Evolutionary conservation across 2,113 vertebrate species (phyloP).

Genomic region (Pantherophis guttatus): DNA sequence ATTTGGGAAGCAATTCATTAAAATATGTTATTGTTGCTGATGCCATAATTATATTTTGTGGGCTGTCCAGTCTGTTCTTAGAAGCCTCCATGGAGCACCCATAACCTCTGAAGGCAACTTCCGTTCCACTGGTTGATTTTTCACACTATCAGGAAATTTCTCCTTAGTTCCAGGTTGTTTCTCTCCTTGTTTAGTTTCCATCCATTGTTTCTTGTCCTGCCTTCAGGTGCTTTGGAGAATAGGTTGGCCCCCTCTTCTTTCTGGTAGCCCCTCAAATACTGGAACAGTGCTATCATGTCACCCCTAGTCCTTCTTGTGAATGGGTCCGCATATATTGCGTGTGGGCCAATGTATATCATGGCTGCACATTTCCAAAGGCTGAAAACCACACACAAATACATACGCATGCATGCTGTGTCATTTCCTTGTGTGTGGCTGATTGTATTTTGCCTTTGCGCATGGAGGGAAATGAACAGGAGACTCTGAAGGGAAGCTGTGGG

Average conservation of each 20-base stretch:
- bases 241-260: no score
- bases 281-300: rapidly evolving
- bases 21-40: neutral
- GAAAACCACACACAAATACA: neutral
- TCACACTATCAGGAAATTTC: no score
- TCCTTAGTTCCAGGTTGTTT: no score
- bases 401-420: neutral
- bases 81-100: neutral
- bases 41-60: neutral
- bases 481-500: no score
- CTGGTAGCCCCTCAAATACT: no score
- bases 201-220: no score
- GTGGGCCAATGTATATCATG: neutral
- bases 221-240: no score
- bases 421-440: neutral
- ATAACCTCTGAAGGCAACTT: neutral
- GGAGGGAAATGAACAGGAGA: neutral
- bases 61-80: neutral
- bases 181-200: no score
- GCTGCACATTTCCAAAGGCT: neutral
- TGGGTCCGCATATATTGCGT: no score
- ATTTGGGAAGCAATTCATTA: neutral
- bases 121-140: no score
- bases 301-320: no score
- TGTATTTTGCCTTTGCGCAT: neutral